phyloP scores from a whole-genome alignment of 2,113 vertebrate species.

The Promerops cafer region DNA sequence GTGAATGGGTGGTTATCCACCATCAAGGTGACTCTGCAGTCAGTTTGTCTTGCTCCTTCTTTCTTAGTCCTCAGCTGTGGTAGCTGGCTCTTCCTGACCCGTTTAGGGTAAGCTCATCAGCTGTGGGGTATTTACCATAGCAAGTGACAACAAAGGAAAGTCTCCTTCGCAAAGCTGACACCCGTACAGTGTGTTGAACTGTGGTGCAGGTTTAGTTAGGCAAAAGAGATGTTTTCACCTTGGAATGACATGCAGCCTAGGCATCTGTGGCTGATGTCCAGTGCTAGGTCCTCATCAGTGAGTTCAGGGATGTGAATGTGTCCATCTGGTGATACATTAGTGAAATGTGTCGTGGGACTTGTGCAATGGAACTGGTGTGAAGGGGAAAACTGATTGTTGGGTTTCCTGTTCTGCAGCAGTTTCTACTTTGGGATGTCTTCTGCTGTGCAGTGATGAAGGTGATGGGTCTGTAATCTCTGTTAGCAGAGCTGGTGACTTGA shows the following conservation, averaged over 20 bases:
- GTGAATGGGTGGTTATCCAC: background rate
- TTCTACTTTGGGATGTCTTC: background rate
- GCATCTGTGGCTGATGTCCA: background rate
- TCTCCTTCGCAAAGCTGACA: background rate
- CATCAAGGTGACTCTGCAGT: background rate
- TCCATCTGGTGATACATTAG: background rate
- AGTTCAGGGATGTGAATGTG: rapidly evolving
- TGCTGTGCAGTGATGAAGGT: background rate
- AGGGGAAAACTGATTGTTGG: background rate
- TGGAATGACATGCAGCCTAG: background rate
- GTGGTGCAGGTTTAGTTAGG: background rate
- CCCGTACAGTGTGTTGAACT: rapidly evolving
- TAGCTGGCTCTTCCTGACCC: background rate
- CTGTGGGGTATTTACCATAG: background rate
- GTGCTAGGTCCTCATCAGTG: background rate
- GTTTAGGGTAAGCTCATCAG: background rate
- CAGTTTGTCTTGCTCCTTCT: background rate
- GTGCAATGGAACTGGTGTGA: background rate
- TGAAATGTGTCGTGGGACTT: background rate
- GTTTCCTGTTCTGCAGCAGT: background rate
- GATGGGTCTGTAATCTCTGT: background rate
- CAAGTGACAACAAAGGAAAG: background rate
- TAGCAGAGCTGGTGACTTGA: background rate
- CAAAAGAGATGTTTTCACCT: background rate
- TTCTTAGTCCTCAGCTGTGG: background rate